Percentiles rank a stretch among this genome's conserved stretches.
phyloP scores from a whole-genome alignment of 2,797 vertebrate genomes.

The Podargus strigoides region DNA sequence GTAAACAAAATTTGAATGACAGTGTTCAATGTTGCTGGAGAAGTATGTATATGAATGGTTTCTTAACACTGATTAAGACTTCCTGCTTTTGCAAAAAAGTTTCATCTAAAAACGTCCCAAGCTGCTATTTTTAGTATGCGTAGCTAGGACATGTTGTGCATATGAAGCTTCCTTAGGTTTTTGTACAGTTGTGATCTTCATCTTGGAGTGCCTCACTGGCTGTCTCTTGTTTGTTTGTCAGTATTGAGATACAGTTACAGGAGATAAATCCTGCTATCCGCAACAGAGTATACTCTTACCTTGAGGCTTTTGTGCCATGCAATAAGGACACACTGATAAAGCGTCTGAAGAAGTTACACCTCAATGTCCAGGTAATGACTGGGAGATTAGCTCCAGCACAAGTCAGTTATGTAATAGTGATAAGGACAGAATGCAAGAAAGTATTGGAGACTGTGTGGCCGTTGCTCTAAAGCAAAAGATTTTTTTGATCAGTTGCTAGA shows the following conservation, averaged over 20 bases:
- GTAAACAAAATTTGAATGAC: neutral
- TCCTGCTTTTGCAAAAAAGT: neutral
- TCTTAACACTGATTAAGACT: neutral
- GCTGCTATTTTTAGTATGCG: neutral
- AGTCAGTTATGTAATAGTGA: rapidly evolving
- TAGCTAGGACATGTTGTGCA: conserved; percentile 2
- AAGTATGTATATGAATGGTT: neutral
- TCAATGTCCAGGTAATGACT: conserved; percentile 87
- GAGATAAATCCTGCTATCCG: conserved; percentile 85
- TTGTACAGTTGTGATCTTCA: neutral
- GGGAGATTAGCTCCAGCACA: neutral
- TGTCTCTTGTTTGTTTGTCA: conserved; percentile 63
- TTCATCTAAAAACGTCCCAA: neutral
- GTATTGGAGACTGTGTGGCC: too few relatives aligned
- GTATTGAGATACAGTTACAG: conserved; percentile 95
- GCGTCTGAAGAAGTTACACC: conserved; percentile 93
- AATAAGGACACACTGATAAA: conserved; percentile 95
- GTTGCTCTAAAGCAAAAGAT: neutral
- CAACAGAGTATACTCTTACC: conserved; percentile 86
- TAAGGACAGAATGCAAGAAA: neutral
- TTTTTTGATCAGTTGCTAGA: neutral
- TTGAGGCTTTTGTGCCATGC: conserved; percentile 96
- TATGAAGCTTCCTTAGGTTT: conserved; percentile 5
- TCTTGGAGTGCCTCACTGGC: neutral
- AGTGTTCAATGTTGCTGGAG: neutral